A percentile compares a stretch with the other conserved stretches of the same genome.
Evolutionary conservation across 2,113 vertebrate genomes (phyloP).

Genomic region (Corynorhinus townsendii): DNA sequence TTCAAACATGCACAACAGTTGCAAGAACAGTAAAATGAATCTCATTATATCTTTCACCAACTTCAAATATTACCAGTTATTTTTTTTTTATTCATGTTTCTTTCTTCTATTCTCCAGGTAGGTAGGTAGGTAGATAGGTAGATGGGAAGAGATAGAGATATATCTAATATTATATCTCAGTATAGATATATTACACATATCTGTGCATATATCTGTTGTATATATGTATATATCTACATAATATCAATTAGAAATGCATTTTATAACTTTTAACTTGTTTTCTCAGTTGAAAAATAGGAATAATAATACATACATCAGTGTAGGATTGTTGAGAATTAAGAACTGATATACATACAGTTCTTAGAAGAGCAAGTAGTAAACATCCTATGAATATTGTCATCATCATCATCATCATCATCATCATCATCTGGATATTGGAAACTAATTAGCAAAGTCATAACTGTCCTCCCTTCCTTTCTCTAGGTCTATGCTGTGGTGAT

Average conservation of each 20-base stretch:
- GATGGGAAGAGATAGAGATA: neutral
- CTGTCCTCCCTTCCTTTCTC: neutral
- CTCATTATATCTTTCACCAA: neutral
- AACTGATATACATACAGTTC: neutral
- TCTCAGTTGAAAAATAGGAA: neutral
- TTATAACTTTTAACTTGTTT: neutral
- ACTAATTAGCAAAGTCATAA: neutral
- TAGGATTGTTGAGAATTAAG: neutral
- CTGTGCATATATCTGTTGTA: neutral
- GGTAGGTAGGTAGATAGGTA: neutral
- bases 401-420: neutral
- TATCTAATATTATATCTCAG: neutral
- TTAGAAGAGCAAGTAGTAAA: neutral
- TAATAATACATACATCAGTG: neutral
- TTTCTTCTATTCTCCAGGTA: neutral
- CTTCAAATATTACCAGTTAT: neutral
- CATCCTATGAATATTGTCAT: neutral
- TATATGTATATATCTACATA: neutral
- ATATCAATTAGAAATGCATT: neutral
- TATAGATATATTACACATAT: neutral
- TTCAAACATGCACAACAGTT: neutral
- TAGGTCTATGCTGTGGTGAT: constrained; percentile 97
- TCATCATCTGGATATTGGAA: neutral
- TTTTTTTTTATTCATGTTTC: neutral
- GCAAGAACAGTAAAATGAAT: neutral